Percentiles rank a stretch among this genome's conserved stretches.
These are phyloP conservation scores for Tangara arthus DNA, from an alignment of 2,797 vertebrate genomes.

Conservation along the genomic window DNA sequence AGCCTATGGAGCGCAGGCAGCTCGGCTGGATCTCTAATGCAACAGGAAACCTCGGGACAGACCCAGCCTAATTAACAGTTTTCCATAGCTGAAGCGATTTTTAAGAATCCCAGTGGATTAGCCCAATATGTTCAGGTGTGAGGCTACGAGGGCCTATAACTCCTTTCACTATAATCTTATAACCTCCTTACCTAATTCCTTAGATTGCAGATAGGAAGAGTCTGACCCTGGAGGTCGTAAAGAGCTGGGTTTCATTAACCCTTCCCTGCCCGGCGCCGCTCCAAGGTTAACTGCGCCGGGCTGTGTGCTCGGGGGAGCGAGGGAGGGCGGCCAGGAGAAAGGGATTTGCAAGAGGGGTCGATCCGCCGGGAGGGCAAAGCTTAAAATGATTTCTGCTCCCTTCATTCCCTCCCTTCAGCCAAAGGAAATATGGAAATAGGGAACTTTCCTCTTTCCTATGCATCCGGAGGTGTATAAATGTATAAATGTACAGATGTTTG, in stretches of 20 bases:
- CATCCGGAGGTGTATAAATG: background rate
- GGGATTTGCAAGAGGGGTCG: background rate
- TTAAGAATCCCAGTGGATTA: constrained; percentile 66
- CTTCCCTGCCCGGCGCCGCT: constrained; percentile 76
- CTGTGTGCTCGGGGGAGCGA: background rate
- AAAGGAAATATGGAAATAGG: background rate
- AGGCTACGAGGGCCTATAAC: constrained; percentile 48
- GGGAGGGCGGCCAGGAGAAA: background rate
- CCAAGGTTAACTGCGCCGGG: constrained; percentile 86
- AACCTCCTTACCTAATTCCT: constrained; percentile 80
- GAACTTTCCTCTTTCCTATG: background rate
- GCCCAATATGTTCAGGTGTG: constrained; percentile 71
- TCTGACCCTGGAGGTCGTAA: constrained; percentile 81
- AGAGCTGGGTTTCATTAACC: constrained; percentile 88
- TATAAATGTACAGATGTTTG: background rate
- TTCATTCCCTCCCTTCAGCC: background rate
- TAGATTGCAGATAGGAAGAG: constrained; percentile 73
- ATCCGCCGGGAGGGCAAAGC: background rate
- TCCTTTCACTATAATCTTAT: constrained; percentile 76
- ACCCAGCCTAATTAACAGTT: constrained; percentile 62
- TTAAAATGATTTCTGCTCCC: background rate
- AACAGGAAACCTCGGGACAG: constrained; percentile 66
- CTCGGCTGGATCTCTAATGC: constrained; percentile 44
- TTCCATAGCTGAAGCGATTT: constrained; percentile 60
- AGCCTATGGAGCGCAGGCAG: constrained; percentile 14